These are phyloP conservation scores for Ceratitis capitata DNA, from an alignment of 1,140 invertebrate species.

Conservation along the genomic window DNA sequence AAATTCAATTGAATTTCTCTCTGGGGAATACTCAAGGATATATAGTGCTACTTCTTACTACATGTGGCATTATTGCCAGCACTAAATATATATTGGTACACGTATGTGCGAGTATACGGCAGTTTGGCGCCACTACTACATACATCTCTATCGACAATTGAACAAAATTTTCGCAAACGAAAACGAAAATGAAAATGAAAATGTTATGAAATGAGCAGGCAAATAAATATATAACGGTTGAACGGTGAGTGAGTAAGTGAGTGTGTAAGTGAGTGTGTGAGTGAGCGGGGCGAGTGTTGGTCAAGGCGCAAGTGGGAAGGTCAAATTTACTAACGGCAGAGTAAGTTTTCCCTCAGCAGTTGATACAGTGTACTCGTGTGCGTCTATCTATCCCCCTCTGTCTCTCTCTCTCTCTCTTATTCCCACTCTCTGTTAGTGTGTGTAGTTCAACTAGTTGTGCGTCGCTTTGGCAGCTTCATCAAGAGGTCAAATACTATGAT, in stretches of 20 bases:
- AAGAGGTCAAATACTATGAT: constrained; percentile 34
- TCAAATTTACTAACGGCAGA: background rate
- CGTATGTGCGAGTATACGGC: too few relatives aligned
- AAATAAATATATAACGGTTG: background rate
- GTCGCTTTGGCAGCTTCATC: constrained; percentile 18
- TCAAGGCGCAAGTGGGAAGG: background rate
- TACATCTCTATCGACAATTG: constrained; percentile 22
- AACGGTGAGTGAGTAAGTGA: background rate
- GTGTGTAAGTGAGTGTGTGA: too few relatives aligned
- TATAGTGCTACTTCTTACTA: background rate
- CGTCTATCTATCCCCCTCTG: too few relatives aligned
- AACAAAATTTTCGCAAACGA: constrained; percentile 32
- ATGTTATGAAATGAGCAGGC: constrained; percentile 33
- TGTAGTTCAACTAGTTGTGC: constrained; percentile 20
- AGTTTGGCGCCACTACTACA: background rate
- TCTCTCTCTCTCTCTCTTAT: too few relatives aligned
- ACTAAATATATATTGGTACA: too few relatives aligned
- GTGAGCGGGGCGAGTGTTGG: background rate
- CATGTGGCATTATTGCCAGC: background rate
- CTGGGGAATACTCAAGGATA: constrained; percentile 20
- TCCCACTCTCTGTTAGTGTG: too few relatives aligned
- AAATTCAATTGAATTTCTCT: constrained; percentile 29
- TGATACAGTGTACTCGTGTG: too few relatives aligned
- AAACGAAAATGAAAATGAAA: constrained; percentile 33
- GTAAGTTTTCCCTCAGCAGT: background rate